Evolutionary conservation across 2,113 vertebrate genomes (phyloP), one percentile per base, ranked within the genome.

Genomic region (Corythornis vintsioides): DNA sequence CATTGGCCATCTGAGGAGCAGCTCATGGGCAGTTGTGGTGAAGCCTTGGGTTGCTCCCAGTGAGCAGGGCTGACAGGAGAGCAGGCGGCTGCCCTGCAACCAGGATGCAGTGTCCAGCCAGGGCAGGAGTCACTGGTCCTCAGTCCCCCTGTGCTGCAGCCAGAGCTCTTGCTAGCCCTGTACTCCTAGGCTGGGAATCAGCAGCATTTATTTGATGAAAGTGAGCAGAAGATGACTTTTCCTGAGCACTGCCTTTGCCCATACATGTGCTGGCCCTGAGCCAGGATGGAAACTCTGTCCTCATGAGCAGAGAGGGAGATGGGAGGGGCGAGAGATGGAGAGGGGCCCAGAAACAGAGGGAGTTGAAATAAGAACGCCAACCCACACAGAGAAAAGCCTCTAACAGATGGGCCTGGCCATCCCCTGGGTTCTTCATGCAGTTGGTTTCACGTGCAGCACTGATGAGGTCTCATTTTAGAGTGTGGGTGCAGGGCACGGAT

Each of bases 271-370:
- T 97, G 97, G 98, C 97, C 10, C 5, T 19, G n/a, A 60, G 96
- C 97, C 97, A 98, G 96, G 70, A 48, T 98, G 97, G 97, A 98
- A 97, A 96, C 78, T 97, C 94, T 96, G 86, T 96, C 95, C 93
- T 97, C 95, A 94, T 96, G 96, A 97, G 94, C 89, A 59, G 96
- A 96, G 94, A 82, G 93, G 70, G 82, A 95, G 91, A 50, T 91
- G 86, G 91, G 94, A 94, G 90, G 90, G 83, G 90, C 48, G 0
- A 96, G 88, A 90, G 86, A 74, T 5, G 6, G 86, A 96, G 80
- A 93, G 94, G 91, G 94, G 94, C 94, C 96, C 90, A 90, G 91
- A 92, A 93, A 61, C 67, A 86, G 69, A 96, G 89, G 17, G 73
- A 93, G 85, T 78, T 92, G 59, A 93, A 83, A 88, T 91, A 83